Evolutionary conservation across 2,113 vertebrate genomes (phyloP), one percentile per base, ranked within the genome.

Genomic region (Spea bombifrons): DNA sequence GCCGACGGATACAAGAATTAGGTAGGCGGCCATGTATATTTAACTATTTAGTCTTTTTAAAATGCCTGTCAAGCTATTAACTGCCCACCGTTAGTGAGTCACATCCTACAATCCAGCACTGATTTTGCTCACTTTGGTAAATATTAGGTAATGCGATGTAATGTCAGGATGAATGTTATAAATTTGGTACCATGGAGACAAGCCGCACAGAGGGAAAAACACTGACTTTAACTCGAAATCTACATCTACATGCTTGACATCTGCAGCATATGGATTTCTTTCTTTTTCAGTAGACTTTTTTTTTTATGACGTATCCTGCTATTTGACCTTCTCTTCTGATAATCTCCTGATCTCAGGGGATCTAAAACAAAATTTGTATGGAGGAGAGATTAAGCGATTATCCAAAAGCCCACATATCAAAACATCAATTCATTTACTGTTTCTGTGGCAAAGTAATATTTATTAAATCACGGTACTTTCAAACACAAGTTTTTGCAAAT

Each of bases 321-420:
- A 73, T 80, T 57, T 74, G 78, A 80, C 78, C 71, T 80, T 80
- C 71, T 80, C 78, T 73, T 80, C 45, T 63, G 52, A 48, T 80
- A 80, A 80, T 80, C 78, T 80, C 78, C 8, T 66, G 71, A 67
- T 74, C 74, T 73, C 78, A 73, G 63, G 55, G 69, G 61, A 72
- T 79, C 71, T 74, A 74, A 80, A 80, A 72, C 78, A 80, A 80
- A 80, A 80, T 13, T 43, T 80, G 71, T 67, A 74, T 50, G 67
- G 64, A 80, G 65, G 50, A 61, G 78, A 74, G 78, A 80, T 80
- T 80, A 80, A 74, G 64, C 17, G 78, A 73, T 80, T 80, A 80
- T 80, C 64, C 10, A 48, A 68, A 74, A 68, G 63, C 78, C 64
- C 52, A 59, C 78, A 74, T 61, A 74, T 66, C 52, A 80, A 80